Evolutionary conservation across 2,113 vertebrate species (phyloP).

Genomic region (Apteryx owenii): DNA sequence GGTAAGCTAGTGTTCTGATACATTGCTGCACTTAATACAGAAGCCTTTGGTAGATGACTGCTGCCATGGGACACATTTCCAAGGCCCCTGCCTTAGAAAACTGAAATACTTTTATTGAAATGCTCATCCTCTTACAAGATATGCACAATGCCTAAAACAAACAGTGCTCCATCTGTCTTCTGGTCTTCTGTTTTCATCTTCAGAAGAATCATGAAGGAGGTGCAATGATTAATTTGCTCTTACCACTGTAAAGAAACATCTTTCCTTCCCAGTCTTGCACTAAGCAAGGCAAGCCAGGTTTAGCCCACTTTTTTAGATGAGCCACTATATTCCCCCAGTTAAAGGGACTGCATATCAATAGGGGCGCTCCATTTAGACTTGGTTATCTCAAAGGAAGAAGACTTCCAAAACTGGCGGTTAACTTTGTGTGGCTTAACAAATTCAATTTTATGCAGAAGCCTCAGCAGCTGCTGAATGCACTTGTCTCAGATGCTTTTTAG

Average conservation of each 20-base stretch:
- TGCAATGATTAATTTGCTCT: background rate
- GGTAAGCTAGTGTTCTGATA: background rate
- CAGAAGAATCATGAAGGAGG: background rate
- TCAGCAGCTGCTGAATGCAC: background rate
- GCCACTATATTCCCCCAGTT: fast-evolving
- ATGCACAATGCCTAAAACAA: background rate
- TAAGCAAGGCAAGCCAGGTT: background rate
- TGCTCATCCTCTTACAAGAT: background rate
- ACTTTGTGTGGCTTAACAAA: background rate
- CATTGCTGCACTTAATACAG: background rate
- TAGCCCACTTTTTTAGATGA: background rate
- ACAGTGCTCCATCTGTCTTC: constrained; percentile 23
- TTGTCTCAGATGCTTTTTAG: background rate
- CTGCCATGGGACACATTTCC: background rate
- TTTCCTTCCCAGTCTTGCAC: background rate
- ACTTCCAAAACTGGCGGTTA: background rate
- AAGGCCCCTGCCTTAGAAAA: background rate
- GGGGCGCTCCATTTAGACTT: background rate
- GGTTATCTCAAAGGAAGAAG: background rate
- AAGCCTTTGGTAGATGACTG: background rate
- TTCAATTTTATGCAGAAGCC: background rate
- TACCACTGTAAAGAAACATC: background rate
- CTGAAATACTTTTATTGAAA: background rate
- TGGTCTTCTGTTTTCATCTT: background rate
- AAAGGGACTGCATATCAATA: background rate